Base-by-base conservation (phyloP, 2,888 invertebrate genomes). In the Timandra comae region DNA sequence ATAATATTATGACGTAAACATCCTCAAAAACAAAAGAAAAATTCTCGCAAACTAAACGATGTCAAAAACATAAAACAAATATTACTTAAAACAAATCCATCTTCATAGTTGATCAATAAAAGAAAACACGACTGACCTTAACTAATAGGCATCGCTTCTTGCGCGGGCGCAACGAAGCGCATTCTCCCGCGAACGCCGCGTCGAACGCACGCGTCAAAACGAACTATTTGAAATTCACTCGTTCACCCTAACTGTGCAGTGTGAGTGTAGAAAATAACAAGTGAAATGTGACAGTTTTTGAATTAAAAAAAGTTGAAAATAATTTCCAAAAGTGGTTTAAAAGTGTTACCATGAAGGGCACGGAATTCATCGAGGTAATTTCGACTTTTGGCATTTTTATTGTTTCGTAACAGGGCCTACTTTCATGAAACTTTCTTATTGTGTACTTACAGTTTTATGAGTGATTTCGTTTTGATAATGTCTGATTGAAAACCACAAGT, bases 351-450 rank as follows among this genome's bases (percentile, higher is more conserved):
- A 66, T 67, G 67, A 64, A 61, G 52, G 64, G 57, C 40, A 47
- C 63, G 41, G 64, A 66, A 40, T 56, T 56, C 52, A 52, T 63
- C 25, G 65, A 67, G 69, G 69, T 69, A 53, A 25, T 16, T 16
- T 52, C 43, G 41, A 10, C 8, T 27, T 27, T n/a, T n/a, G n/a
- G n/a, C n/a, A 19, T 11, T 29, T 30, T 25, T 39, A 30, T 27
- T 35, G 36, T 35, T 27, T 27, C 11, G 3, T n/a, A n/a, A n/a
- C n/a, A 20, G 7, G 2, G 20, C 20, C n/a, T n/a, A 7, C n/a
- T 20, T 20, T 20, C 3, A 20, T 6, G n/a, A 20, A 2, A 6
- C 2, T 20, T 3, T 20, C 7, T 2, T 3, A 7, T 20, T 3
- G n/a, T n/a, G n/a, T n/a, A n/a, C n/a, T n/a, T n/a, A n/a, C n/a